Base-by-base conservation (phyloP, 37 sponge, comb jelly and placozoan genomes). In the Chondrilla cf. caribensis region DNA sequence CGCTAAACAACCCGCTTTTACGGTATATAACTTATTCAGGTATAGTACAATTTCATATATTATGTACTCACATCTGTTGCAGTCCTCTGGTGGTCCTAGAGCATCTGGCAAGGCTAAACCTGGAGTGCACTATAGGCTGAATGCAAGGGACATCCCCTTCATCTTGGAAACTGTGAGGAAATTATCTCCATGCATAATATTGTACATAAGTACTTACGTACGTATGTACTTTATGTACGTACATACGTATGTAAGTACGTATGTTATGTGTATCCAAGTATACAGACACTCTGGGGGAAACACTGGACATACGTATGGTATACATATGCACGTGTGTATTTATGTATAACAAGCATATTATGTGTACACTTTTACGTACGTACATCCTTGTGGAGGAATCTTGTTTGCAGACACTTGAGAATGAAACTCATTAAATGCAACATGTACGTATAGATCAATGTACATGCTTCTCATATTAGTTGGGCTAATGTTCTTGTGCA, bases 131-230 rank as follows among this genome's bases (percentile, higher is more conserved):
- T 92, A 92, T 41, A 70, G 83, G 15, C 21, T 88, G 66, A 77
- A 83, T 7, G 29, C 86, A 42, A 88, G 79, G 60, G 89, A 92
- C 68, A 77, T 92, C 28, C 93, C 93, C 36, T 92, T 92, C 81
- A 70, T 88, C 4, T 64, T 90, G 35, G 86, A 83, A 70, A 14
- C 67, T 25, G 67, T 65, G 9, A 14, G 67, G 14, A 9, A 65
- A 9, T 24, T 65, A 26, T 25, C 9, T n/a, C n/a, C n/a, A n/a
- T n/a, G n/a, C n/a, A n/a, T n/a, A n/a, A n/a, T n/a, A n/a, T n/a
- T n/a, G n/a, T n/a, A n/a, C n/a, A n/a, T n/a, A n/a, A 17, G 17
- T 54, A 17, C 57, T 17, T 11, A n/a, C n/a, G n/a, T n/a, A n/a
- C n/a, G n/a, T n/a, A n/a, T n/a, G n/a, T n/a, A n/a, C n/a, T n/a